Evolutionary conservation across 2,797 vertebrate species (phyloP).

Genomic region (Acipenser oxyrinchus): DNA sequence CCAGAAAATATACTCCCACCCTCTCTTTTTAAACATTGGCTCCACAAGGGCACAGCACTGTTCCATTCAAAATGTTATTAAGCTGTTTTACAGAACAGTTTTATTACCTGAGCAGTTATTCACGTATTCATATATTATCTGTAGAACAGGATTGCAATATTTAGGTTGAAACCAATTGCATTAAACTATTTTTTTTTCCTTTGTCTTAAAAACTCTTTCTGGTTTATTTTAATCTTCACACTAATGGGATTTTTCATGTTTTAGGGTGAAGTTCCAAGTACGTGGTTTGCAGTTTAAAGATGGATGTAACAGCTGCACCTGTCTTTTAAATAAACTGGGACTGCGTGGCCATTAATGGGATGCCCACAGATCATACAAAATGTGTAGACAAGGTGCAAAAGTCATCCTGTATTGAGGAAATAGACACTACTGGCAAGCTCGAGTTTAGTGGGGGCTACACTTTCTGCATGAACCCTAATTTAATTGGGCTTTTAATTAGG

Average conservation of each 20-base stretch:
- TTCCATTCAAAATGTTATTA: too few relatives aligned
- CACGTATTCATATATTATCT: too few relatives aligned
- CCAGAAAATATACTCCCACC: too few relatives aligned
- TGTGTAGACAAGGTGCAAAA: not conserved
- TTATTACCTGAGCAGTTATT: too few relatives aligned
- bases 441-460: slow-evolving; percentile 51
- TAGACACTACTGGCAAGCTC: slow-evolving; percentile 42
- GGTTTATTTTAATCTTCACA: too few relatives aligned
- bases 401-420: slow-evolving; percentile 25
- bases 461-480: slow-evolving; percentile 54
- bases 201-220: too few relatives aligned
- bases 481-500: slow-evolving; percentile 41
- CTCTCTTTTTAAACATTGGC: too few relatives aligned
- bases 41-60: too few relatives aligned
- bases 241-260: not conserved
- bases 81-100: too few relatives aligned
- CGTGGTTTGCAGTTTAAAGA: not conserved
- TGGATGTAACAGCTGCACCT: not conserved
- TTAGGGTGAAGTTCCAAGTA: not conserved
- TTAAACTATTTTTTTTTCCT: not conserved
- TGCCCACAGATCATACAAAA: not conserved
- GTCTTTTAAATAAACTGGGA: not conserved
- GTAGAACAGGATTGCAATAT: too few relatives aligned
- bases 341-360: not conserved
- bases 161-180: too few relatives aligned